Evolutionary conservation across 2,888 invertebrate species (phyloP).

Genomic region (Xylota sylvarum): DNA sequence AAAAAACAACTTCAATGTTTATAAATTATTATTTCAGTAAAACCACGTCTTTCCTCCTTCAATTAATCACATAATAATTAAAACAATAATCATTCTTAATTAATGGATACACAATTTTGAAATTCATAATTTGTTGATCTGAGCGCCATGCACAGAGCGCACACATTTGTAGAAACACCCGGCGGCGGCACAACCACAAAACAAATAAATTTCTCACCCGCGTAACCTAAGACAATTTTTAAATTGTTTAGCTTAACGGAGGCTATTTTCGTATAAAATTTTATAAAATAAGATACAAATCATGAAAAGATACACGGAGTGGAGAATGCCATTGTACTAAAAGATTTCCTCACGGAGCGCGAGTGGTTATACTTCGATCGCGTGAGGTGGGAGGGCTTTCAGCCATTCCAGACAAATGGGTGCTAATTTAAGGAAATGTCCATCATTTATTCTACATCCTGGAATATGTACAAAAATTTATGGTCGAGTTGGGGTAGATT

Average conservation of each 20-base stretch:
- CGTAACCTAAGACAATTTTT: constrained; percentile 50
- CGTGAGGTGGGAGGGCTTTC: background rate
- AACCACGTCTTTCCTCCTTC: background rate
- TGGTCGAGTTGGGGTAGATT: background rate
- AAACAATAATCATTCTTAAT: constrained; percentile 53
- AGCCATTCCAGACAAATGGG: constrained; percentile 1
- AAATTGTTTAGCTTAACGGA: constrained; percentile 20
- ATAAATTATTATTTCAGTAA: background rate
- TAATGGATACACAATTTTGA: constrained; percentile 35
- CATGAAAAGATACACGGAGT: background rate
- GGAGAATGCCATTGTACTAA: background rate
- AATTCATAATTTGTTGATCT: constrained; percentile 26
- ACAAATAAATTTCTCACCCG: constrained; percentile 42
- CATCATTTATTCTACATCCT: constrained; percentile 53
- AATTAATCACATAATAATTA: constrained; percentile 41
- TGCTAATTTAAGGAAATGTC: constrained; percentile 53
- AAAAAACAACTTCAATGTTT: background rate
- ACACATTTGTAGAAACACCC: constrained; percentile 9
- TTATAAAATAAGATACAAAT: constrained; percentile 22
- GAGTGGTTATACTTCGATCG: background rate
- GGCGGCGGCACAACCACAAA: constrained; percentile 24
- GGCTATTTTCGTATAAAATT: constrained; percentile 36
- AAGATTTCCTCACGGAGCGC: background rate
- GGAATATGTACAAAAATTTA: background rate
- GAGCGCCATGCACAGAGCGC: background rate